These are phyloP conservation scores for Phaethon lepturus DNA, from an alignment of 2,113 vertebrate species.

Conservation along the genomic window DNA sequence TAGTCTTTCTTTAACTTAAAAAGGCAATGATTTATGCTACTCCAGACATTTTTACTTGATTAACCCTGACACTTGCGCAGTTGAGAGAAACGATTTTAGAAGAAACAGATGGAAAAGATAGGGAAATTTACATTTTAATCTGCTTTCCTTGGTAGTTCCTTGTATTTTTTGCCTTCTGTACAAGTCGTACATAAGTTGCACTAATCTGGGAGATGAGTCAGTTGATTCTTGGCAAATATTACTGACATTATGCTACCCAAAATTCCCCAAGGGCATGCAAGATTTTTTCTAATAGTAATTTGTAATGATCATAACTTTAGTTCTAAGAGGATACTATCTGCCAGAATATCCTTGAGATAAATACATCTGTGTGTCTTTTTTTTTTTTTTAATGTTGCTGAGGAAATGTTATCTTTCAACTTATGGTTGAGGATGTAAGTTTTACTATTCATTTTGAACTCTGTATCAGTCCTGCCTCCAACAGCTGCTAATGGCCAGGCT, in stretches of 20 bases:
- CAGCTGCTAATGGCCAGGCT: not conserved
- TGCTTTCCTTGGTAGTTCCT: not conserved
- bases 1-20: not conserved
- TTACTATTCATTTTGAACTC: not conserved
- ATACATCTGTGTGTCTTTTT: rapidly evolving
- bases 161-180: not conserved
- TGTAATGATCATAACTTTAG: not conserved
- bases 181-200: not conserved
- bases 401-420: not conserved
- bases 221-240: not conserved
- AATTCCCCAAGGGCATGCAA: not conserved
- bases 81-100: not conserved
- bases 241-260: not conserved
- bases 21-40: not conserved
- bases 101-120: not conserved
- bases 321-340: not conserved
- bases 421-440: not conserved
- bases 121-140: not conserved
- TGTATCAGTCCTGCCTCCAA: not conserved
- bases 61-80: not conserved
- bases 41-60: not conserved
- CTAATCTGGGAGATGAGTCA: not conserved
- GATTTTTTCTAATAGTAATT: not conserved
- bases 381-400: not conserved
- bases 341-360: not conserved